Evolutionary conservation across 2,888 invertebrate genomes (phyloP).

Genomic region (Phyto melanocephala): DNA sequence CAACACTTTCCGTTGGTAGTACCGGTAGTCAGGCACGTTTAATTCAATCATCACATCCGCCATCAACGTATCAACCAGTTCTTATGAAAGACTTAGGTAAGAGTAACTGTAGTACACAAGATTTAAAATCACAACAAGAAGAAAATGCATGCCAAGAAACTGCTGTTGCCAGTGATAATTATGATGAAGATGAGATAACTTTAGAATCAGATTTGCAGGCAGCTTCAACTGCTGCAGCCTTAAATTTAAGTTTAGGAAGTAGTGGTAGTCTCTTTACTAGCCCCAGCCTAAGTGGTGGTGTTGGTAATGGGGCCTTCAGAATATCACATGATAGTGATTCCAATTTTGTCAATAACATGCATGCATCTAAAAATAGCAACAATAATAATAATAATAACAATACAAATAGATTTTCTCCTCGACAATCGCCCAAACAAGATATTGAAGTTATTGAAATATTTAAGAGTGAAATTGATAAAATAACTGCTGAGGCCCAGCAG

Average conservation of each 20-base stretch:
- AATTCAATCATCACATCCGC: constrained; percentile 96
- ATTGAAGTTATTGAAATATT: constrained; percentile 78
- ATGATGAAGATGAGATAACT: constrained; percentile 60
- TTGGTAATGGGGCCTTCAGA: constrained; percentile 48
- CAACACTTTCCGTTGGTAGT: constrained; percentile 95
- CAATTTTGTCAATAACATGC: constrained; percentile 48
- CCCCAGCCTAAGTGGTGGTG: constrained; percentile 60
- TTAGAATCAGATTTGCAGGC: constrained; percentile 73
- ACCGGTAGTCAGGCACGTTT: constrained; percentile 95
- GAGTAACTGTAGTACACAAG: constrained; percentile 76
- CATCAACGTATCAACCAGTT: constrained; percentile 93
- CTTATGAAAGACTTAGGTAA: constrained; percentile 94
- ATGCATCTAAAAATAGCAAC: constrained; percentile 52
- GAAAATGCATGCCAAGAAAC: constrained; percentile 65
- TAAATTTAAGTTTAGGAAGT: constrained; percentile 76
- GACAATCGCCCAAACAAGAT: constrained; percentile 78
- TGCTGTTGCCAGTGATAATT: constrained; percentile 38
- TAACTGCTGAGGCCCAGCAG: constrained; percentile 73
- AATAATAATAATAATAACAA: constrained; percentile 46
- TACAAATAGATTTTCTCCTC: constrained; percentile 70
- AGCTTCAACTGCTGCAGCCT: constrained; percentile 73
- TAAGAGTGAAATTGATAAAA: constrained; percentile 74
- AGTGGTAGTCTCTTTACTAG: constrained; percentile 73
- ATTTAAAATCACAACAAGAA: constrained; percentile 70
- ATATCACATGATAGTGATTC: constrained; percentile 31